Percentiles rank a stretch among this genome's conserved stretches.
Conservation (phyloP, 2,113 vertebrate genomes). For the Okapia johnstoni region DNA sequence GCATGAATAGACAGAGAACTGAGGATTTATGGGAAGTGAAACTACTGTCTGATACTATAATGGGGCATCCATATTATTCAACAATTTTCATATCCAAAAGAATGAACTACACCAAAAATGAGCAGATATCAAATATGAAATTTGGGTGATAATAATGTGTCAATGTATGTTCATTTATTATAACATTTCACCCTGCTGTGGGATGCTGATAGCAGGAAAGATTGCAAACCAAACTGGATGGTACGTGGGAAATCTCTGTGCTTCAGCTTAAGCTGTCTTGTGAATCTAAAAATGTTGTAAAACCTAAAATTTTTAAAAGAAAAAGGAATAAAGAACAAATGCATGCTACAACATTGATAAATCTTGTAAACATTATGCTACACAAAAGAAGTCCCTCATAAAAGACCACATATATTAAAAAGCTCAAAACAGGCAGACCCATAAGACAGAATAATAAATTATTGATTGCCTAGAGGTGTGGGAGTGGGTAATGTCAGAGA, state of each 20-base stretch:
- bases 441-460: background rate
- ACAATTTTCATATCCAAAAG: background rate
- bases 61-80: background rate
- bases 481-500: background rate
- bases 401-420: background rate
- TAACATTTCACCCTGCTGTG: background rate
- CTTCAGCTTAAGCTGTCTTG: background rate
- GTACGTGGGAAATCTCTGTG: background rate
- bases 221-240: background rate
- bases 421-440: background rate
- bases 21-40: background rate
- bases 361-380: background rate
- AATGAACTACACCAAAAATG: background rate
- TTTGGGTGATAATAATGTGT: background rate
- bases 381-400: background rate
- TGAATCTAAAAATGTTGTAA: background rate
- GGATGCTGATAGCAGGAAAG: background rate
- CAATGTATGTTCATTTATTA: background rate
- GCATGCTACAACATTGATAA: background rate
- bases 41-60: background rate
- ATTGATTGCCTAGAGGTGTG: background rate
- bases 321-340: background rate
- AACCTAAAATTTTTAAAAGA: background rate
- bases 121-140: background rate
- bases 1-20: background rate